Base-by-base conservation (phyloP, 2,113 vertebrate species). In the Megalops atlanticus region DNA sequence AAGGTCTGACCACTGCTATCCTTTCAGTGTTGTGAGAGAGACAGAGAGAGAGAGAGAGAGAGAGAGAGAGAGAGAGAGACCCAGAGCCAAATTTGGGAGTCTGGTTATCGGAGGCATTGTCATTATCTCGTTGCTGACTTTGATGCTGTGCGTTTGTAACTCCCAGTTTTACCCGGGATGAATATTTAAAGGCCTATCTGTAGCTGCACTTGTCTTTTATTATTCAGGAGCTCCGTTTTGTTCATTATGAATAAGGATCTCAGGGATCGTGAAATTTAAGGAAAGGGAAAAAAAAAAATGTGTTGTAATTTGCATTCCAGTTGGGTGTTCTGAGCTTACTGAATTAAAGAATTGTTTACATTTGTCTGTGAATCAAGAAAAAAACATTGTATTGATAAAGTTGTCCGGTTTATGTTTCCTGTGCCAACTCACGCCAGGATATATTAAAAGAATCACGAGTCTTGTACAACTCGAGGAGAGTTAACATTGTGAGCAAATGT, bases 221-320 rank as follows among this genome's bases (percentile, higher is more conserved):
- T 89, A 89, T 91, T 91, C 88, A 91, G 84, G 83, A 86, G 83
- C 85, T 92, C 86, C 84, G 78, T 89, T 88, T 86, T 85, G 86
- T 85, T 92, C 69, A 83, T 91, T 87, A 84, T 86, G 80, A 91
- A 92, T 89, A 91, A 83, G 84, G 89, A 92, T 94, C 93, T 94
- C 93, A 94, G 94, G 94, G 93, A 94, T 86, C 85, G 90, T 85
- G 86, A 89, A 90, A 89, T 88, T 87, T 90, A 89, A 90, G 92
- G 89, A 90, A 92, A 91, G 88, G 91, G 92, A 92, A 24, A 89
- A 83, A 88, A 41, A n/a, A n/a, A n/a, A n/a, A n/a, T 88, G 85
- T 87, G 77, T 79, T 80, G 76, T 89, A 54, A 86, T 87, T 88
- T 90, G 84, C 87, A 87, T 89, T 92, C 88, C 90, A 89, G 83